phyloP scores from a whole-genome alignment of 2,888 invertebrate genomes.

The Thecophora atra region DNA sequence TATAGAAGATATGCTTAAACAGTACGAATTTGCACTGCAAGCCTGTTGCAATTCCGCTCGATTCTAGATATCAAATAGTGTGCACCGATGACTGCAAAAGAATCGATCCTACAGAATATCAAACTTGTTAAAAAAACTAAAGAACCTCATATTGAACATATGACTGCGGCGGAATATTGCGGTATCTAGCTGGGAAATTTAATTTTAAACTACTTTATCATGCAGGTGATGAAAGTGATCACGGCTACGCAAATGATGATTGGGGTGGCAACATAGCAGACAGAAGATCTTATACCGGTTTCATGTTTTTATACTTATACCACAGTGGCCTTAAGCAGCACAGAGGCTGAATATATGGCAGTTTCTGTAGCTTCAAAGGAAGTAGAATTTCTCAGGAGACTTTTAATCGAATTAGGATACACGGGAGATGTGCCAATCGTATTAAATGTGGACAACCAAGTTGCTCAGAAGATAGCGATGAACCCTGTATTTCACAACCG shows the following conservation, averaged over 20 bases:
- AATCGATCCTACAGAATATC: constrained; percentile 20
- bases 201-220: constrained; percentile 19
- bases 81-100: too few relatives aligned
- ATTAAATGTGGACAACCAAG: not conserved
- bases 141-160: constrained; percentile 31
- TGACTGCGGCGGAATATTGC: constrained; percentile 31
- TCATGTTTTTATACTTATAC: not conserved
- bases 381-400: too few relatives aligned
- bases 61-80: too few relatives aligned
- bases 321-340: not conserved
- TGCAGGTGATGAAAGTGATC: not conserved
- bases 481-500: constrained; percentile 2
- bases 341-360: too few relatives aligned
- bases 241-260: constrained; percentile 6
- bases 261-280: not conserved
- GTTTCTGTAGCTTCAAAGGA: too few relatives aligned
- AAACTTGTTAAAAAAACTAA: constrained; percentile 27
- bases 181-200: constrained; percentile 25
- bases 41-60: too few relatives aligned
- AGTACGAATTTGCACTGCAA: too few relatives aligned
- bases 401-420: too few relatives aligned
- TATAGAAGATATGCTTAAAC: too few relatives aligned
- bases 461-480: not conserved
- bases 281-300: constrained; percentile 14
- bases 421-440: constrained; percentile 4